phyloP scores from a whole-genome alignment of 2,888 invertebrate species.

The Halocaridina rubra region DNA sequence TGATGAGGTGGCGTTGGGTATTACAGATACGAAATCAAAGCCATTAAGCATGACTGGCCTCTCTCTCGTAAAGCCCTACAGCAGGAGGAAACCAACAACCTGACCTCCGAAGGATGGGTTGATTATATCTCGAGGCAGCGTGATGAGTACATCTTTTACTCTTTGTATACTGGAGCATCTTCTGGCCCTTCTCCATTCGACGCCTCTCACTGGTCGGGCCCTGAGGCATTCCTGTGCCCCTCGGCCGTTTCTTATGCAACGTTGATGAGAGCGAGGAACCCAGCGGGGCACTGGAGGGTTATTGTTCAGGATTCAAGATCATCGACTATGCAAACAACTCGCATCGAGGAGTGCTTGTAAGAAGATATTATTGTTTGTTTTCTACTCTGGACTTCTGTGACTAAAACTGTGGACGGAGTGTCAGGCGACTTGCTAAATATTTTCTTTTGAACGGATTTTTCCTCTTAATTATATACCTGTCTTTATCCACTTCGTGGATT shows the following conservation, averaged over 20 bases:
- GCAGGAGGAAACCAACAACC: constrained; percentile 59
- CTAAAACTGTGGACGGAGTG: too few relatives aligned
- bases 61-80: constrained; percentile 58
- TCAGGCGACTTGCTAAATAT: too few relatives aligned
- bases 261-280: constrained; percentile 64
- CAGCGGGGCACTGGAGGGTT: constrained; percentile 64
- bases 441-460: too few relatives aligned
- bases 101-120: constrained; percentile 64
- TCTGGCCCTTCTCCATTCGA: constrained; percentile 43
- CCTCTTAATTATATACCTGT: too few relatives aligned
- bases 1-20: too few relatives aligned
- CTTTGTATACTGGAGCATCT: constrained; percentile 63
- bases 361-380: constrained; percentile 47
- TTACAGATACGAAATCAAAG: background rate
- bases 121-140: constrained; percentile 50
- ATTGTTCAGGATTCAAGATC: constrained; percentile 62
- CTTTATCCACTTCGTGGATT: too few relatives aligned
- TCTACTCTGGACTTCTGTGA: too few relatives aligned
- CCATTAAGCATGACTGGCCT: constrained; percentile 56
- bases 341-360: constrained; percentile 63
- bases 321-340: constrained; percentile 48
- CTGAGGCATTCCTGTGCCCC: constrained; percentile 32
- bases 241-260: constrained; percentile 61
- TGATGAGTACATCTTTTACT: constrained; percentile 63
- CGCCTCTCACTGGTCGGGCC: constrained; percentile 50